A percentile compares a stretch with the other conserved stretches of the same genome.
Conservation (phyloP, 1,140 invertebrate species). For the Argopecten irradians region DNA sequence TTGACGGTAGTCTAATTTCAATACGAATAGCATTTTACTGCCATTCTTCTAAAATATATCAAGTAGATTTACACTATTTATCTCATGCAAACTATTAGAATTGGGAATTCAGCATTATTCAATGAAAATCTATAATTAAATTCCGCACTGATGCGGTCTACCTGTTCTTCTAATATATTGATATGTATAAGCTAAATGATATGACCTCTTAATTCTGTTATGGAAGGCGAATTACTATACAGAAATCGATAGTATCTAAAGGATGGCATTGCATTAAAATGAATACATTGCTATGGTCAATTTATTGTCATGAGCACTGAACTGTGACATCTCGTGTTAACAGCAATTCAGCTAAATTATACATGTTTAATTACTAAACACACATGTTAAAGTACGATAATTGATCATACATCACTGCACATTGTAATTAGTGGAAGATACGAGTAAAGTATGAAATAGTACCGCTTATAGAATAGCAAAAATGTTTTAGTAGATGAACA, state of each 20-base stretch:
- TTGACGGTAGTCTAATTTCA: neutral
- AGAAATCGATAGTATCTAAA: neutral
- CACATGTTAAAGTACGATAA: no score
- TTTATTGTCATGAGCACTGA: neutral
- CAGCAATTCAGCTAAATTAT: no score
- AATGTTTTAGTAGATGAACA: no score
- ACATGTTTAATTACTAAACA: no score
- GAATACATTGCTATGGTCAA: neutral
- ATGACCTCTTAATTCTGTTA: neutral
- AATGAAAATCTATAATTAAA: neutral
- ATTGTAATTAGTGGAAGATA: no score
- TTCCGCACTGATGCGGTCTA: neutral
- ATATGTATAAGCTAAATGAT: neutral
- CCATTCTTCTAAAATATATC: no score
- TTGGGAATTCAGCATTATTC: neutral
- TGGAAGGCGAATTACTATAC: neutral
- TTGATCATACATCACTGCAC: no score
- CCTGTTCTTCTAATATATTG: neutral
- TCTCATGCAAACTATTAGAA: neutral
- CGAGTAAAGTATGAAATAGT: no score
- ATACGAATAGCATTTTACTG: no score
- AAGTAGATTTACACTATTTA: neutral
- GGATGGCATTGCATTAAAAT: neutral
- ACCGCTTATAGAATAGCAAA: no score
- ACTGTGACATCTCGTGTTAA: neutral